Evolutionary conservation across 2,113 vertebrate genomes (phyloP).

Genomic region (Hippocampus guttulatus): DNA sequence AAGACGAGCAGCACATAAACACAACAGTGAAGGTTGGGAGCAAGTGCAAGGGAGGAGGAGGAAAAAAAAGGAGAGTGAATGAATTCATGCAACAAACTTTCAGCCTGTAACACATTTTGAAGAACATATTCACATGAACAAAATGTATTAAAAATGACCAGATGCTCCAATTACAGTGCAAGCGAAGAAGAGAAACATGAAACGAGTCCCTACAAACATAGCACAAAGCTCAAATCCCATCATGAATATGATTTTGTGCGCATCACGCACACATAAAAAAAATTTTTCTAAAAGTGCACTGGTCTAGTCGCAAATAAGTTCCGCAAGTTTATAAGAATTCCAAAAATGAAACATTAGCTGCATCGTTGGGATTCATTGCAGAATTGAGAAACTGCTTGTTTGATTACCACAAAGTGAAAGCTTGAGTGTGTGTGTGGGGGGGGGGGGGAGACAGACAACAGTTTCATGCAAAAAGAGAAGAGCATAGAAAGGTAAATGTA

Average conservation of each 20-base stretch:
- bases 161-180: slow-evolving; percentile 19
- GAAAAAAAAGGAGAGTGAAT: slow-evolving; percentile 8
- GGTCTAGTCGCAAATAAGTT: slow-evolving; percentile 37
- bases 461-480: slow-evolving; percentile 75
- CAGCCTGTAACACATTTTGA: not conserved
- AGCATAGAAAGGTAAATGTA: slow-evolving; percentile 67
- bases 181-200: slow-evolving; percentile 30
- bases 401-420: slow-evolving; percentile 42
- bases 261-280: not conserved
- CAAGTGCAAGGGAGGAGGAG: not conserved
- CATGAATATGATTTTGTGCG: too few relatives aligned
- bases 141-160: not conserved
- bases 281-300: slow-evolving; percentile 35
- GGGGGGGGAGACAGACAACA: slow-evolving; percentile 51
- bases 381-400: slow-evolving; percentile 53
- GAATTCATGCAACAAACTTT: slow-evolving; percentile 12
- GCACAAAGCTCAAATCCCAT: not conserved
- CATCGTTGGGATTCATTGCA: slow-evolving; percentile 64
- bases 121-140: not conserved
- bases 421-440: slow-evolving; percentile 42
- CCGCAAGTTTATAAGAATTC: not conserved
- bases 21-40: slow-evolving; percentile 51
- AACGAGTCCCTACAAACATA: slow-evolving; percentile 11
- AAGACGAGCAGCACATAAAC: slow-evolving; percentile 35
- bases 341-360: slow-evolving; percentile 28